A percentile compares a stretch with the other conserved stretches of the same genome.
Conservation (phyloP, 2,888 invertebrate species). For the Harmothoe impar region DNA sequence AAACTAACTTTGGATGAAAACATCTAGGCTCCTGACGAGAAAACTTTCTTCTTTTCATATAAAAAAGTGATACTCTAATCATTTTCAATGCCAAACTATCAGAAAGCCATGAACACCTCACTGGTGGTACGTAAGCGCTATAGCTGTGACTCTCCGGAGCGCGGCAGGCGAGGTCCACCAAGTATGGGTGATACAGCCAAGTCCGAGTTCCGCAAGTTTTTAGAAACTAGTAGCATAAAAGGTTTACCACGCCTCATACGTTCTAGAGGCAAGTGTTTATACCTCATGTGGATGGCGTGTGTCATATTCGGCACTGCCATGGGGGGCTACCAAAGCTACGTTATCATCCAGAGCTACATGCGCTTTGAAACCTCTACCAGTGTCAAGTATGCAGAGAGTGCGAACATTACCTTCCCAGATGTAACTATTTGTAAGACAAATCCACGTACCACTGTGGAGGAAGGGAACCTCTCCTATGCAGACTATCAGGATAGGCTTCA, state of each 20-base stretch:
- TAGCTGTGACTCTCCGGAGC: conserved; percentile 54
- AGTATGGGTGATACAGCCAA: conserved; percentile 52
- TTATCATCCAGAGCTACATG: conserved; percentile 52
- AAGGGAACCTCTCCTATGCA: conserved; percentile 53
- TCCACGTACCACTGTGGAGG: conserved; percentile 49
- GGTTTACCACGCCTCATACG: conserved; percentile 52
- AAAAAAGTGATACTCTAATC: neutral
- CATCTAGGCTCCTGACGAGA: no score
- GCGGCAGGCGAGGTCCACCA: conserved; percentile 36
- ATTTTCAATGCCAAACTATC: conserved; percentile 32
- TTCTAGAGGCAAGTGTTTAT: conserved; percentile 41
- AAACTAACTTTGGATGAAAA: no score
- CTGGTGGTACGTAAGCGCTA: conserved; percentile 54
- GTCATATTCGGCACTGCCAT: conserved; percentile 56
- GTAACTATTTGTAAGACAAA: conserved; percentile 51
- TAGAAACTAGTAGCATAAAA: conserved; percentile 50
- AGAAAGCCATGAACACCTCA: conserved; percentile 59
- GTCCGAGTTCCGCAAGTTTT: conserved; percentile 48
- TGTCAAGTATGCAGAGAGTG: conserved; percentile 43
- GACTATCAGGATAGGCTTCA: conserved; percentile 7
- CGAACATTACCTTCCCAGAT: conserved; percentile 37
- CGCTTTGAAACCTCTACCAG: conserved; percentile 48
- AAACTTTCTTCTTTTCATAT: no score
- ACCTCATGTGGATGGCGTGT: conserved; percentile 56
- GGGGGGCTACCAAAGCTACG: conserved; percentile 44